phyloP scores from a whole-genome alignment of 2,797 vertebrate species.

The Eupleurogrammus muticus region DNA sequence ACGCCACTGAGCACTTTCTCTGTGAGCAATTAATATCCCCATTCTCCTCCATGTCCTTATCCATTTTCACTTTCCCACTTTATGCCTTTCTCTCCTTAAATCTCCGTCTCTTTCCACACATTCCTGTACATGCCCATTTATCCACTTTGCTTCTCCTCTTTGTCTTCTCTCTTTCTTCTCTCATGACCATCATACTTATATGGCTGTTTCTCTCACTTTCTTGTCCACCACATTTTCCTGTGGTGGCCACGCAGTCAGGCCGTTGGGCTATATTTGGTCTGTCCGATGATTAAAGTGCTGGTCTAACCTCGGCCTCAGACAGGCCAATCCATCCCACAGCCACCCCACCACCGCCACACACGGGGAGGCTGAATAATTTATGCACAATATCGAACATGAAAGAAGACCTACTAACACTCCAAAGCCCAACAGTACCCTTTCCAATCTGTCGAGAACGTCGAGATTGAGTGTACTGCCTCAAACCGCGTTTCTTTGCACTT shows the following conservation, averaged over 20 bases:
- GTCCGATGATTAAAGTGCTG: conserved; percentile 86
- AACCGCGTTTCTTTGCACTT: conserved; percentile 57
- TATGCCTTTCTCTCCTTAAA: conserved; percentile 22
- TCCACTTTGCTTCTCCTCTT: conserved; percentile 25
- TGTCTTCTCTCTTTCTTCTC: conserved; percentile 8
- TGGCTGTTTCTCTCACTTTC: conserved; percentile 43
- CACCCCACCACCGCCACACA: conserved; percentile 79
- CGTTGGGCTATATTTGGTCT: conserved; percentile 84
- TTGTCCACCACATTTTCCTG: conserved; percentile 48
- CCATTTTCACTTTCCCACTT: conserved; percentile 34
- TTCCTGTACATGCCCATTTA: conserved; percentile 38
- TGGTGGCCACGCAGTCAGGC: conserved; percentile 62
- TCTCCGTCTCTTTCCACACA: conserved; percentile 15
- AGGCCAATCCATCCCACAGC: conserved; percentile 87
- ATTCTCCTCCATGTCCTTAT: conserved; percentile 26
- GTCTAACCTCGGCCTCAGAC: conserved; percentile 85
- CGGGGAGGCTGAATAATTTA: conserved; percentile 87
- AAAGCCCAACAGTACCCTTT: conserved; percentile 69
- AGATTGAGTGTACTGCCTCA: conserved; percentile 56
- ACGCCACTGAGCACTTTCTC: conserved; percentile 55
- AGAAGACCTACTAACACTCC: conserved; percentile 82
- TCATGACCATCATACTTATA: conserved; percentile 17
- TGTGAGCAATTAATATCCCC: conserved; percentile 65
- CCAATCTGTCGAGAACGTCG: conserved; percentile 63
- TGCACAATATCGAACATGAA: conserved; percentile 89